These are phyloP conservation scores for Ormyrus rosae DNA, from an alignment of 2,888 invertebrate species.

Conservation along the genomic window DNA sequence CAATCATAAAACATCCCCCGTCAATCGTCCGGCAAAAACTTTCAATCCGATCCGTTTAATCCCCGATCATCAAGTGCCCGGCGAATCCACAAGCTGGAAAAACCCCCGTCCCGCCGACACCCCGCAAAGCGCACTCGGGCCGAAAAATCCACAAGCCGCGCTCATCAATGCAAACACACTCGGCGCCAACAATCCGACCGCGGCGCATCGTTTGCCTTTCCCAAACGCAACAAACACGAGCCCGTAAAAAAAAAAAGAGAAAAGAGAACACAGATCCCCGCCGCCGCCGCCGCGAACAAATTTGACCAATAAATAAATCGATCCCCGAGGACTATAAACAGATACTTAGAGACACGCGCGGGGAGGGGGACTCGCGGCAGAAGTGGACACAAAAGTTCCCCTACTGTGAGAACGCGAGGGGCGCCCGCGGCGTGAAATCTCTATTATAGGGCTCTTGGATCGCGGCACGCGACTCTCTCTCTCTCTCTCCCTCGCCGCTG, in stretches of 20 bases:
- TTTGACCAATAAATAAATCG: conserved; percentile 76
- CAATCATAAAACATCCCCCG: no score
- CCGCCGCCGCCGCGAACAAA: conserved; percentile 63
- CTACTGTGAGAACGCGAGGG: conserved; percentile 75
- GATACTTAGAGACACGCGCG: conserved; percentile 75
- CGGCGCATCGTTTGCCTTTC: conserved; percentile 69
- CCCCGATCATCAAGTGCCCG: no score
- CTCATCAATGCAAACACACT: neutral
- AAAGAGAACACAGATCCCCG: no score
- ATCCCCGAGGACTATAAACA: conserved; percentile 75
- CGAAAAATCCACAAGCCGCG: no score
- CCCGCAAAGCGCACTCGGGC: no score
- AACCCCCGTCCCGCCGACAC: no score
- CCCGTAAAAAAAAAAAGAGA: conserved; percentile 5
- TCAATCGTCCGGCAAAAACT: no score
- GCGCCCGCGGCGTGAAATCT: conserved; percentile 75
- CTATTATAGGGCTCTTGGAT: conserved; percentile 71
- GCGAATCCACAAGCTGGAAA: no score
- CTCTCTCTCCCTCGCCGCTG: conserved; percentile 54
- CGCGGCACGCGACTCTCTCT: conserved; percentile 40
- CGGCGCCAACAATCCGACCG: neutral
- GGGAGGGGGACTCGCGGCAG: conserved; percentile 1
- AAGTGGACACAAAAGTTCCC: conserved; percentile 60
- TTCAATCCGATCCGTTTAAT: no score
- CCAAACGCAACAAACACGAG: conserved; percentile 66